Conservation (phyloP, 2,113 vertebrate genomes). For the Indicator indicator region DNA sequence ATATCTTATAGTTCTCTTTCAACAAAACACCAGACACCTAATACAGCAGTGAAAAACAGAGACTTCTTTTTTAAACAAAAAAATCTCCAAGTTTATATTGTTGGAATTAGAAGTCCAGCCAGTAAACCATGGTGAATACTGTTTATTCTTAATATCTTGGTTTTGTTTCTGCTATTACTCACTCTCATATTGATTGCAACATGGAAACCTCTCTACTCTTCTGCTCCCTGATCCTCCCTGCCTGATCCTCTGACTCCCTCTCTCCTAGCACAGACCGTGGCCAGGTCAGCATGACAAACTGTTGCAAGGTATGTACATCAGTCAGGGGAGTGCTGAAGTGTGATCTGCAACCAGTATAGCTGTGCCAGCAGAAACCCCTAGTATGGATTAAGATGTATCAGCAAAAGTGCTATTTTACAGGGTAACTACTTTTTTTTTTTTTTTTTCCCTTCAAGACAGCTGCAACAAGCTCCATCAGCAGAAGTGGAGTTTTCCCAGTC, state of each 20-base stretch:
- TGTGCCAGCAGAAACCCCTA: slow-evolving; percentile 47
- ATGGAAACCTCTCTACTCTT: not conserved
- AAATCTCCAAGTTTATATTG: not conserved
- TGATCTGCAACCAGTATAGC: slow-evolving; percentile 32
- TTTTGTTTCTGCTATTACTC: not conserved
- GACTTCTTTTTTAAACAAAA: not conserved
- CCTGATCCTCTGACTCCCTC: not conserved
- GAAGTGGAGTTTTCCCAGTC: not conserved
- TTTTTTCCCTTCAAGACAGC: not conserved
- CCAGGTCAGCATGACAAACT: not conserved
- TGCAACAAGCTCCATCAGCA: not conserved
- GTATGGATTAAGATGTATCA: slow-evolving; percentile 37
- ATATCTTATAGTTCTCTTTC: slow-evolving; percentile 12
- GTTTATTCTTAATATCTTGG: not conserved
- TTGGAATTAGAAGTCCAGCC: not conserved
- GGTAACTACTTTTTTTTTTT: not conserved
- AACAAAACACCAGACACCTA: not conserved
- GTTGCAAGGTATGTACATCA: slow-evolving; percentile 28
- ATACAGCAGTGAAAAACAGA: not conserved
- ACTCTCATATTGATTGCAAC: not conserved
- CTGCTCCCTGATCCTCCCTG: not conserved
- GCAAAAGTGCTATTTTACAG: slow-evolving; percentile 26
- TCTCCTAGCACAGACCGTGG: not conserved
- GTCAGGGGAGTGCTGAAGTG: slow-evolving; percentile 47
- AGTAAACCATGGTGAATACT: not conserved